Evolutionary conservation across 2,113 vertebrate genomes (phyloP).

Genomic region (Syngnathoides biaculeatus): DNA sequence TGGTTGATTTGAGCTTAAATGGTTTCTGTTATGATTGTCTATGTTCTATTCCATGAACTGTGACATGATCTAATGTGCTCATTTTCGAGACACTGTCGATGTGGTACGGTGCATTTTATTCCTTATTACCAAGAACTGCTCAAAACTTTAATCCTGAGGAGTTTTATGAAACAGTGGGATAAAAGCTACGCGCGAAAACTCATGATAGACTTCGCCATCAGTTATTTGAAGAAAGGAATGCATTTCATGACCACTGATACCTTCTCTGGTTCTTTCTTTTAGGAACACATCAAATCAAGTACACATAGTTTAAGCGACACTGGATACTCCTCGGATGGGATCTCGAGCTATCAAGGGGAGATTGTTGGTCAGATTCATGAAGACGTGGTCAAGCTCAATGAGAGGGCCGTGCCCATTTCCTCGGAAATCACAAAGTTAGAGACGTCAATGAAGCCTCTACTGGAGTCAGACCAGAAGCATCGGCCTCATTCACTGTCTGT

Average conservation of each 20-base stretch:
- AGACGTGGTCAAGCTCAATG: constrained; percentile 86
- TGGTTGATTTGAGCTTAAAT: constrained; percentile 57
- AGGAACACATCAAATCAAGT: constrained; percentile 91
- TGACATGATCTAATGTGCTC: constrained; percentile 27
- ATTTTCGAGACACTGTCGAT: constrained; percentile 33
- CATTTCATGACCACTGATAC: constrained; percentile 25
- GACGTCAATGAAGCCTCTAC: constrained; percentile 83
- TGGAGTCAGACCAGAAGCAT: constrained; percentile 77
- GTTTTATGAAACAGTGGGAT: constrained; percentile 36
- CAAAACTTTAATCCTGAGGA: constrained; percentile 37
- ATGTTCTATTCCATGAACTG: constrained; percentile 17
- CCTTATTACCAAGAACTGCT: constrained; percentile 29
- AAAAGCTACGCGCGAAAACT: constrained; percentile 22
- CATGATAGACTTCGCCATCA: constrained; percentile 31
- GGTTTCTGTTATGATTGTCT: constrained; percentile 28
- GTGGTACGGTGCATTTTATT: constrained; percentile 24
- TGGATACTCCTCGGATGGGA: constrained; percentile 94
- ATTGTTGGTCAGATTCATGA: constrained; percentile 89
- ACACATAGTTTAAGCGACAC: constrained; percentile 95
- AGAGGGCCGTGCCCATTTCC: constrained; percentile 83
- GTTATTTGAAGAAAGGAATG: constrained; percentile 5
- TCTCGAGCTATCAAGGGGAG: constrained; percentile 94
- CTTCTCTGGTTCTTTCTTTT: constrained; percentile 36
- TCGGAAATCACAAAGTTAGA: constrained; percentile 91
- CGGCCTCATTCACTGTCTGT: constrained; percentile 91